A percentile compares a stretch with the other conserved stretches of the same genome.
Conservation (phyloP, 2,113 vertebrate species). For the Cavia porcellus region DNA sequence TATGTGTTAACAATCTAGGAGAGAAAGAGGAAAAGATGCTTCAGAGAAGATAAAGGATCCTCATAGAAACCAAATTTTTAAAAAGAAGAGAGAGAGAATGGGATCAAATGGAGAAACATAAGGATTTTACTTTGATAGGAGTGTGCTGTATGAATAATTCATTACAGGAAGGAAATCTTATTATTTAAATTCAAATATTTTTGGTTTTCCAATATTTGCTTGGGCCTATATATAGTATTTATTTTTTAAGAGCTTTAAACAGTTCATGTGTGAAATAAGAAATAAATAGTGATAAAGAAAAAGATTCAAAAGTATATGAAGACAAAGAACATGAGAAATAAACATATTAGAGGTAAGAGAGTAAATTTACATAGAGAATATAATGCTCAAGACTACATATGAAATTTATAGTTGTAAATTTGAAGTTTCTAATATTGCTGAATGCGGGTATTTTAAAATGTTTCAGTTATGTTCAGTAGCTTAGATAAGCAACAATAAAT, state of each 20-base stretch:
- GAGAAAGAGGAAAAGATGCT: not conserved
- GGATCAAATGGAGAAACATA: not conserved
- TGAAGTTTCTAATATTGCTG: not conserved
- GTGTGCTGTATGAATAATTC: not conserved
- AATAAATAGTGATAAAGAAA: not conserved
- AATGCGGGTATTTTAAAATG: not conserved
- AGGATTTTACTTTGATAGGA: not conserved
- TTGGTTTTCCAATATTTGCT: not conserved
- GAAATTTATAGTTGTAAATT: not conserved
- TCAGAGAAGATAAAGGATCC: not conserved
- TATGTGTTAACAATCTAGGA: not conserved
- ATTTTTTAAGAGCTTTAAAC: not conserved
- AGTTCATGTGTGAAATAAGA: not conserved
- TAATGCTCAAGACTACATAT: not conserved
- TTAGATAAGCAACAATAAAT: constrained; percentile 1
- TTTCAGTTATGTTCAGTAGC: not conserved
- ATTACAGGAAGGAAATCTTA: not conserved
- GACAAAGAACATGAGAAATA: not conserved
- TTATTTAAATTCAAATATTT: not conserved
- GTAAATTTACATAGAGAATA: not conserved
- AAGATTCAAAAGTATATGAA: not conserved
- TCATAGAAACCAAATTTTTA: not conserved
- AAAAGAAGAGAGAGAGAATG: not conserved
- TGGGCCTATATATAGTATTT: not conserved
- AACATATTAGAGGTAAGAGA: not conserved